Conservation (phyloP, 2,113 vertebrate species). For the Holacanthus passer region DNA sequence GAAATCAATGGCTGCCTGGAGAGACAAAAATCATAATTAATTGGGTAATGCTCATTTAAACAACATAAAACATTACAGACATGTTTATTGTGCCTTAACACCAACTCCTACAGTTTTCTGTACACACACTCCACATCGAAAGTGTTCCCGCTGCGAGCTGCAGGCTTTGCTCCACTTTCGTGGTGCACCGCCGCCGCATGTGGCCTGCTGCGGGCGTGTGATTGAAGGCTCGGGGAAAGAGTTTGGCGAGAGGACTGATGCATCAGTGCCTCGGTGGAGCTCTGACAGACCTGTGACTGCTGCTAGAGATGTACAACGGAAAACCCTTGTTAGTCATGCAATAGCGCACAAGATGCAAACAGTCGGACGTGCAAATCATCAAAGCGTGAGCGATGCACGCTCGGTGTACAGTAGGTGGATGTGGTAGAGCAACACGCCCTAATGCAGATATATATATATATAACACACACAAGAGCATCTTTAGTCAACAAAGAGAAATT, state of each 20-base stretch:
- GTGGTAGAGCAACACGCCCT: not conserved
- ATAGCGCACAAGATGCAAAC: not conserved
- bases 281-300: slow-evolving; percentile 18
- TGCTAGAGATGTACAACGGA: slow-evolving; percentile 14
- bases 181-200: slow-evolving; percentile 22
- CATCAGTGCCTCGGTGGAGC: slow-evolving; percentile 17
- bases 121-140: not conserved
- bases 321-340: slow-evolving; percentile 47
- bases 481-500: slow-evolving; percentile 31
- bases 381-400: not conserved
- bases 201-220: slow-evolving; percentile 18
- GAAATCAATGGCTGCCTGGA: not conserved
- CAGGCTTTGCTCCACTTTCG: slow-evolving; percentile 20
- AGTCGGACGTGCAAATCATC: not conserved
- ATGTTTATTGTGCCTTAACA: not conserved
- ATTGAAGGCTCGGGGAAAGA: slow-evolving; percentile 49
- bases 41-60: not conserved
- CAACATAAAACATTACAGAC: not conserved
- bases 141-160: slow-evolving; percentile 21
- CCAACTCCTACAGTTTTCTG: not conserved
- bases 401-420: not conserved
- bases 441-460: not conserved
- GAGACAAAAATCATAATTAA: not conserved
- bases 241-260: slow-evolving; percentile 25
- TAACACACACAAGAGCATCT: slow-evolving; percentile 11